Base-by-base conservation (phyloP, 2,797 vertebrate genomes). In the Cossypha dichroa region DNA sequence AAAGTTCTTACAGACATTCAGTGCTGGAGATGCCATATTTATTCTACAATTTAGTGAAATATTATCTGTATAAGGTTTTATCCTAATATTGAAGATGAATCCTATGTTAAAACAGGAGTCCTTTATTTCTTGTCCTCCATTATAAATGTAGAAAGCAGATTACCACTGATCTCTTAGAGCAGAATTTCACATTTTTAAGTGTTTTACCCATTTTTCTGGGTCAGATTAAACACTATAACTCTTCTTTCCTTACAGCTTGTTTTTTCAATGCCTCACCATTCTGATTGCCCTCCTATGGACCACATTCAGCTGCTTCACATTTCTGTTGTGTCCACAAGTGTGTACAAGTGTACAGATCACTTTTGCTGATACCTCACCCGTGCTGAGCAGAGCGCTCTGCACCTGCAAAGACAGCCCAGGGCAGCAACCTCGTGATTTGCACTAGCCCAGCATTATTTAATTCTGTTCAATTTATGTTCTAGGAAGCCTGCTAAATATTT, bases 291-390 rank as follows among this genome's bases (percentile, higher is more conserved):
- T 64, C 7, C 28, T 68, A 48, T 70, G 54, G 64, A 58, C 58
- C 63, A 36, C n/a, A 58, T 91, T 38, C 60, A 67, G 31, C 23
- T 70, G 33, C 23, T 77, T 66, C 45, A 63, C 10, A 7, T 45
- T 68, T 68, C 43, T 73, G 25, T 82, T 63, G 16, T 40, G 26
- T 33, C 49, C 45, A 77, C 29, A 86, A 21, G 7, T 6, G 41
- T 28, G 17, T 34, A 56, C 26, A 45, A 21, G 7, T 6, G 41
- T 25, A 19, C 38, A 56, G 29, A 46, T 3, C 0, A 0, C 58
- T 85, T 56, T 38, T 8, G 3, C 40, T 43, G 70, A 19, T 1
- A 5, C 72, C 51, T 72, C 33, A n/a, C 19, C 14, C 10, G 19
- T 5, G 40, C 43, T 9, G 5, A 73, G 8, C 19, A 45, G 56